phyloP scores from a whole-genome alignment of 2,113 vertebrate genomes.

The Aegotheles bennettii region DNA sequence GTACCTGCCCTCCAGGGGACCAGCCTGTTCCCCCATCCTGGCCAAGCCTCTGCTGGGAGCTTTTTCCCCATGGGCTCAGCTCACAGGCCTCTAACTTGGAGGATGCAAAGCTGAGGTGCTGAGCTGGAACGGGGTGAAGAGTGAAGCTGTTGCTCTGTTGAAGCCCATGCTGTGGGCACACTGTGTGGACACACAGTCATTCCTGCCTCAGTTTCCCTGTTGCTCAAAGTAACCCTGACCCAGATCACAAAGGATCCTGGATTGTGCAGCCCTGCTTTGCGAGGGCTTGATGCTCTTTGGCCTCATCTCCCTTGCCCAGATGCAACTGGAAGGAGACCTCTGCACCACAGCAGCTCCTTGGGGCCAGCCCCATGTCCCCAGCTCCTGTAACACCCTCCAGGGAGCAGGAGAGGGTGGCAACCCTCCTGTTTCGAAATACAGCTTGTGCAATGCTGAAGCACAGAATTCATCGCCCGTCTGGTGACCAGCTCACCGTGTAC shows the following conservation, averaged over 20 bases:
- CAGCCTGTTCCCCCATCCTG: neutral
- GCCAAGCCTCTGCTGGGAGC: neutral
- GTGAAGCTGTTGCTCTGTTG: neutral
- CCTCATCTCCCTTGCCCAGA: neutral
- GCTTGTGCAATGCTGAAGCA: neutral
- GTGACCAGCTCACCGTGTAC: neutral
- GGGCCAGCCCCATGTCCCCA: neutral
- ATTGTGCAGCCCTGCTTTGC: neutral
- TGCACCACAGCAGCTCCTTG: neutral
- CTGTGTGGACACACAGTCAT: neutral
- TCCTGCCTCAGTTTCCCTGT: neutral
- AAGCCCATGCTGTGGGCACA: rapidly evolving
- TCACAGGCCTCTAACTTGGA: rapidly evolving
- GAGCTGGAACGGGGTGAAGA: neutral
- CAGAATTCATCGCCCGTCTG: neutral
- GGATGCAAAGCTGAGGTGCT: rapidly evolving
- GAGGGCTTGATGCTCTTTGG: neutral
- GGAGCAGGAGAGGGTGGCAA: neutral
- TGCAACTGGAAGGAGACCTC: neutral
- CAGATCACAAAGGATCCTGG: neutral
- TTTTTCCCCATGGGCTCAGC: neutral
- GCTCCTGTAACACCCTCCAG: neutral
- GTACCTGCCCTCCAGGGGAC: neutral
- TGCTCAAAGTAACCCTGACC: neutral
- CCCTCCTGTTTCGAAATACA: neutral